These are phyloP conservation scores for Oscarella lobularis DNA, from an alignment of 37 sponge, comb jelly and placozoan genomes.

Conservation along the genomic window DNA sequence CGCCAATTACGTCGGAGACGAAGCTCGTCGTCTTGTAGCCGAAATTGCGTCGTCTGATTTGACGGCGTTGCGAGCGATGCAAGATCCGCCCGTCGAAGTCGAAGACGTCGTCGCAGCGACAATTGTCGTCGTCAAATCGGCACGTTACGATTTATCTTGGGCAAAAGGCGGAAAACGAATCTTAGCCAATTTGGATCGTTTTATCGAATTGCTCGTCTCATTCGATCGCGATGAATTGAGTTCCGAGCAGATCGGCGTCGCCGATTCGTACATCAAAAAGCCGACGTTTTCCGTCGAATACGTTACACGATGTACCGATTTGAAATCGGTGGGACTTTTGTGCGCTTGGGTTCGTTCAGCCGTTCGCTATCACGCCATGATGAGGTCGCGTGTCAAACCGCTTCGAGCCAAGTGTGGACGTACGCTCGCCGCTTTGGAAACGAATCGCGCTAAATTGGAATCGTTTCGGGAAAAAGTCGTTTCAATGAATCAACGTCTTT, in stretches of 20 bases:
- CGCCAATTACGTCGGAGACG: not conserved
- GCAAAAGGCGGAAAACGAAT: slow-evolving; percentile 87
- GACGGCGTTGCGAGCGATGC: not conserved
- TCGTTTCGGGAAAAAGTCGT: not conserved
- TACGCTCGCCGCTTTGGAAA: not conserved
- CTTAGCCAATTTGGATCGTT: slow-evolving; percentile 83
- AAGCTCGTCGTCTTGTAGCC: not conserved
- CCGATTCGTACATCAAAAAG: not conserved
- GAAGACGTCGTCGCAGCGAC: not conserved
- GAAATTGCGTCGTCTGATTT: not conserved
- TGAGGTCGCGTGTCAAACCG: not conserved
- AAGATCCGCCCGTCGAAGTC: not conserved
- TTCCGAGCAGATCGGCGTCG: slow-evolving; percentile 15
- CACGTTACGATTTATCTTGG: slow-evolving; percentile 81
- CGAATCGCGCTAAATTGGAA: not conserved
- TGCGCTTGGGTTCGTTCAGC: not conserved
- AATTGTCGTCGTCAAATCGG: slow-evolving; percentile 39
- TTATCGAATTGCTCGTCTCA: slow-evolving; percentile 32
- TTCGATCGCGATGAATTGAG: slow-evolving; percentile 21
- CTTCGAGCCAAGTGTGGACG: not conserved
- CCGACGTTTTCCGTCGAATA: not conserved
- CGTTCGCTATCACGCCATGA: not conserved
- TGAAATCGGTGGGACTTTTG: not conserved
- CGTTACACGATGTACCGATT: not conserved
- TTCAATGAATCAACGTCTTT: not conserved